Evolutionary conservation across 2,797 vertebrate species (phyloP).

Genomic region (Lemur catta): DNA sequence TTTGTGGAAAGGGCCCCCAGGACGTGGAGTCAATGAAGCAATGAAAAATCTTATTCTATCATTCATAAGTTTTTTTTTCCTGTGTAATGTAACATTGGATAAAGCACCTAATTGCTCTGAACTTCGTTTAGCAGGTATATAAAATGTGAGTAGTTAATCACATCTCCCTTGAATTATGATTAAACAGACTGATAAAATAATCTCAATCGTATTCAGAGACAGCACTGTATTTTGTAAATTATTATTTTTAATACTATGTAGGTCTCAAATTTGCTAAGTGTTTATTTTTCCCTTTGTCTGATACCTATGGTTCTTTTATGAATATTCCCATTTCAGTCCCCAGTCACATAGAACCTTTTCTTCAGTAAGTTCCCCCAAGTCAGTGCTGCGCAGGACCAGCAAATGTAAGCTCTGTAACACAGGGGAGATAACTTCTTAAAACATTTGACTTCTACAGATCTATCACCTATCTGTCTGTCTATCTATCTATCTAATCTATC

Average conservation of each 20-base stretch:
- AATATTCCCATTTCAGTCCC: not conserved
- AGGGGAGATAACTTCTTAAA: not conserved
- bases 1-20: not conserved
- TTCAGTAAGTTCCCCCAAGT: not conserved
- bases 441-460: not conserved
- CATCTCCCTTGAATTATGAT: not conserved
- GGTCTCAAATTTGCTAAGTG: not conserved
- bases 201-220: not conserved
- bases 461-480: not conserved
- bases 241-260: not conserved
- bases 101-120: not conserved
- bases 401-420: not conserved
- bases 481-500: not conserved
- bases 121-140: not conserved
- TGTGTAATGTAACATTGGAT: not conserved
- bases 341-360: not conserved
- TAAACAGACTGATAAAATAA: not conserved
- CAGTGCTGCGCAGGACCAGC: not conserved
- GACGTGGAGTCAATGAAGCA: not conserved
- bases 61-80: not conserved
- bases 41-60: not conserved
- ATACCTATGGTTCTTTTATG: not conserved
- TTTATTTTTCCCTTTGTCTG: not conserved
- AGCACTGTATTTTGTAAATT: not conserved
- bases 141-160: not conserved